phyloP scores from a whole-genome alignment of 53 echinoderm and acorn worm genomes.

The Arbacia lixula region DNA sequence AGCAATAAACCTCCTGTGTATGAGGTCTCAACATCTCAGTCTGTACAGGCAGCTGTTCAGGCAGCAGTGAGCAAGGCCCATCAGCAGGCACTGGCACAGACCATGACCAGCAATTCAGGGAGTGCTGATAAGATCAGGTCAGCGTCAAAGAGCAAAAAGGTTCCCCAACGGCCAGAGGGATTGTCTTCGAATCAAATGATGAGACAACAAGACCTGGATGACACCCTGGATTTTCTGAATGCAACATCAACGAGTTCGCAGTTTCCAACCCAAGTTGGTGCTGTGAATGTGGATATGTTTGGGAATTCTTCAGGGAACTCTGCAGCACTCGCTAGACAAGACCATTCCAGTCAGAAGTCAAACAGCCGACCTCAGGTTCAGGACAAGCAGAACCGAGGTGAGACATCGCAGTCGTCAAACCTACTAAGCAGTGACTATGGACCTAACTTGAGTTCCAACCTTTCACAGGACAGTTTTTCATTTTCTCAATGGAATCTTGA shows the following conservation, averaged over 20 bases:
- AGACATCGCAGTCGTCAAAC: background rate
- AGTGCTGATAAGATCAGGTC: background rate
- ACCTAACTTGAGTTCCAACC: background rate
- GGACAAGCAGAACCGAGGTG: slow-evolving; percentile 20
- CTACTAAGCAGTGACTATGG: slow-evolving; percentile 12
- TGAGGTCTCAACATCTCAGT: slow-evolving; percentile 4
- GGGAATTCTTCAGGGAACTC: background rate
- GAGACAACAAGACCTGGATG: slow-evolving; percentile 40
- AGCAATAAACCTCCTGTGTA: slow-evolving; percentile 15
- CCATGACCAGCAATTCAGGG: background rate
- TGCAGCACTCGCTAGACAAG: slow-evolving; percentile 3
- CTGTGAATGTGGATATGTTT: slow-evolving; percentile 55
- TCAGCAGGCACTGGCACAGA: slow-evolving; percentile 15
- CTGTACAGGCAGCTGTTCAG: slow-evolving; percentile 29
- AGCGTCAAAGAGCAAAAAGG: background rate
- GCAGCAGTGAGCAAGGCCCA: slow-evolving; percentile 30
- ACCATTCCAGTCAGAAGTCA: background rate
- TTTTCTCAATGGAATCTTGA: slow-evolving; percentile 44
- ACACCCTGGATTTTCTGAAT: slow-evolving; percentile 33
- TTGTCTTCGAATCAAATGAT: slow-evolving; percentile 18
- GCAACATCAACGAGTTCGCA: slow-evolving; percentile 12
- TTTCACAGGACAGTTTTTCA: slow-evolving; percentile 39
- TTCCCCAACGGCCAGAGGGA: background rate
- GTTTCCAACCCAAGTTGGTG: slow-evolving; percentile 15
- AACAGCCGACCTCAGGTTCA: background rate